Evolutionary conservation across 2,113 vertebrate genomes (phyloP), one percentile per base, ranked within the genome.

Genomic region (Oxygymnocypris stewartii): DNA sequence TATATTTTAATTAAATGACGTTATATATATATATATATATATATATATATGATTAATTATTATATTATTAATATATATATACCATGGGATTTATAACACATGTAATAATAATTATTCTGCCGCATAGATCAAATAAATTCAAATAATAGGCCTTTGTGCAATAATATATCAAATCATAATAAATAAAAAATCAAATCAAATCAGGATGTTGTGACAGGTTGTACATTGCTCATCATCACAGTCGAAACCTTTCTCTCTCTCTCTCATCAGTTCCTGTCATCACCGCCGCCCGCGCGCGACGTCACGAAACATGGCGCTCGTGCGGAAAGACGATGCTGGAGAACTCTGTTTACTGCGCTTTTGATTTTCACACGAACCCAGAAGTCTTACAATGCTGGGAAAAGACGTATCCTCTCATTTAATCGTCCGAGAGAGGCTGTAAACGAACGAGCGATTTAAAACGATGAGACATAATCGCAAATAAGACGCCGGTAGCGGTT

Each of bases 241-340:
- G 16, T 40, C 40, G 12, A 42, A 13, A 75, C 20, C 1, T n/a
- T 6, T 14, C 35, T 37, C 35, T 37, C 35, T 35, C 35, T 14
- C 13, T 49, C 47, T 49, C 47, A 23, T 65, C 59, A 44, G 35
- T 42, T 83, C n/a, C 47, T 35, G 44, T 16, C 67, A 37, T 16
- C 35, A 37, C 42, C 63, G 8, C 8, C 81, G 44, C 81, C 67
- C 35, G 23, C 23, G 20, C 25, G 25, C 31, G 69, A 75, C 82
- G 69, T 57, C 67, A 84, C 20, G 20, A 74, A 95, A 95, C 92
- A 96, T 96, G 95, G 94, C 95, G 95, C 91, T 92, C 79, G 80
- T 89, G 88, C 84, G 79, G 88, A 91, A 84, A 91, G 90, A 84
- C 83, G 91, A 90, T 92, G 92, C 89, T 84, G 91, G 89, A 90